These are phyloP conservation scores for Solea solea DNA, from an alignment of 2,113 vertebrate species.

Conservation along the genomic window DNA sequence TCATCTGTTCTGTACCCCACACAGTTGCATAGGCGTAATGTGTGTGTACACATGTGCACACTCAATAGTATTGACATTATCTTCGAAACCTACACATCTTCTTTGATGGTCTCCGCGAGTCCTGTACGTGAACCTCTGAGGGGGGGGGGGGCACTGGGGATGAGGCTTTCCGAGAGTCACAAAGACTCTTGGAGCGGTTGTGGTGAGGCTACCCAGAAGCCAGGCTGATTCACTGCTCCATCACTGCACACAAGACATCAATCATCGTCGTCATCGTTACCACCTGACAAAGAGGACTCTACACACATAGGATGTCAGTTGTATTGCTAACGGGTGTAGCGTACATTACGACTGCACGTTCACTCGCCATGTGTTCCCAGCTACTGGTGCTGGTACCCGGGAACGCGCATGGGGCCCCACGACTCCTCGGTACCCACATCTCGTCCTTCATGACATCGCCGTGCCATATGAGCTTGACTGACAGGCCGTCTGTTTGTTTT, in stretches of 20 bases:
- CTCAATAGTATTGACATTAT: constrained; percentile 51
- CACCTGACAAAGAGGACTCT: constrained; percentile 50
- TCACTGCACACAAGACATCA: constrained; percentile 43
- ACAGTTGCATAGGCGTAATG: constrained; percentile 72
- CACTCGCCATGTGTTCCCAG: constrained; percentile 47
- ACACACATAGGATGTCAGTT: constrained; percentile 62
- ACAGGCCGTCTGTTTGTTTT: constrained; percentile 77
- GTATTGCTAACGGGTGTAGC: constrained; percentile 37
- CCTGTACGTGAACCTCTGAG: constrained; percentile 43
- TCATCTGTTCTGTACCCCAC: constrained; percentile 76
- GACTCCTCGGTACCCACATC: constrained; percentile 14
- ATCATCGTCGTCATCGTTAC: constrained; percentile 40
- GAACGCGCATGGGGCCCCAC: background rate
- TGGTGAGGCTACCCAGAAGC: constrained; percentile 23
- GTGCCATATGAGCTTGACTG: constrained; percentile 66
- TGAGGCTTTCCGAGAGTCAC: constrained; percentile 53
- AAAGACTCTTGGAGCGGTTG: constrained; percentile 37
- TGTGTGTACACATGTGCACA: constrained; percentile 32
- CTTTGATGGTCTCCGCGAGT: constrained; percentile 79
- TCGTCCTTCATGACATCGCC: constrained; percentile 54
- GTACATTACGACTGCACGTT: constrained; percentile 24
- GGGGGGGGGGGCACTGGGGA: constrained; percentile 44
- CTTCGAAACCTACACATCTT: constrained; percentile 52
- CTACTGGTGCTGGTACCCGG: constrained; percentile 15
- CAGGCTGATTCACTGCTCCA: constrained; percentile 39